Conservation (phyloP, 1,140 invertebrate species). For the Samia ricini region DNA sequence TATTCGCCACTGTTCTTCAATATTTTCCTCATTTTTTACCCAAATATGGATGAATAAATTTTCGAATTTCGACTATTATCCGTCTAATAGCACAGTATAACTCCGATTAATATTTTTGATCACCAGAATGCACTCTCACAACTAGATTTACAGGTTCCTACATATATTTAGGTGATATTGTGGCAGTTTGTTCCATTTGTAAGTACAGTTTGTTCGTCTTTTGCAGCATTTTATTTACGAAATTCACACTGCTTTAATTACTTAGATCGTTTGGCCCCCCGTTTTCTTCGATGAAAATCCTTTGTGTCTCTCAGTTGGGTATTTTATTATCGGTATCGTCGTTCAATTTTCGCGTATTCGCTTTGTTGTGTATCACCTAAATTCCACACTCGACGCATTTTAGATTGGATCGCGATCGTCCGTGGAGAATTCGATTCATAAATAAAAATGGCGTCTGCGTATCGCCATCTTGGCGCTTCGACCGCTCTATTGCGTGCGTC, state of each 20-base stretch:
- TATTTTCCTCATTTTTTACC: too few relatives aligned
- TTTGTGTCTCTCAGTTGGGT: background rate
- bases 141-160: too few relatives aligned
- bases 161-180: too few relatives aligned
- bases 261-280: background rate
- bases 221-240: background rate
- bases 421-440: slow-evolving; percentile 34
- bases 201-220: too few relatives aligned
- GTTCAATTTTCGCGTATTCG: background rate
- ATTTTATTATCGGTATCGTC: background rate
- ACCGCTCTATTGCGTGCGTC: slow-evolving; percentile 29
- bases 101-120: too few relatives aligned
- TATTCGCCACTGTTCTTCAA: too few relatives aligned
- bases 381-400: slow-evolving; percentile 19
- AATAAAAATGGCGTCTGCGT: slow-evolving; percentile 33
- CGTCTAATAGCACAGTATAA: too few relatives aligned
- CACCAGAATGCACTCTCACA: too few relatives aligned
- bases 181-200: too few relatives aligned
- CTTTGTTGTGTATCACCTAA: slow-evolving; percentile 6
- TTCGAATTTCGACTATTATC: too few relatives aligned
- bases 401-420: slow-evolving; percentile 26
- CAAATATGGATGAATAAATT: too few relatives aligned
- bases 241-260: slow-evolving; percentile 11
- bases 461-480: slow-evolving; percentile 28
- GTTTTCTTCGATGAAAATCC: background rate